Evolutionary conservation across 1,140 invertebrate genomes (phyloP).

Genomic region (Drosophila repletoides): DNA sequence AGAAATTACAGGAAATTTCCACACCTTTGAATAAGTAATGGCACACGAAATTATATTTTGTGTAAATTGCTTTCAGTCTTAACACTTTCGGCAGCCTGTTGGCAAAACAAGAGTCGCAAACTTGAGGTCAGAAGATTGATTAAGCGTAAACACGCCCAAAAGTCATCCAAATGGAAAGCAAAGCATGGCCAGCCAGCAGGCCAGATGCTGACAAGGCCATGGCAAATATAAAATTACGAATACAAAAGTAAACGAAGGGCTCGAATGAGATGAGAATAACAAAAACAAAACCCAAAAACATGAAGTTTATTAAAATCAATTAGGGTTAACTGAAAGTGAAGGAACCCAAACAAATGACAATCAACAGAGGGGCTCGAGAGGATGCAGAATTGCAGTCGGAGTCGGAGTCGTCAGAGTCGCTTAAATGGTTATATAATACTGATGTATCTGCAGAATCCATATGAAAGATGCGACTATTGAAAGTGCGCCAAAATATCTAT

Average conservation of each 20-base stretch:
- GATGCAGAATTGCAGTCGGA: not conserved
- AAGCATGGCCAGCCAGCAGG: not conserved
- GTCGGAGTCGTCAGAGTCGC: not conserved
- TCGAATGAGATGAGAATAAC: slow-evolving; percentile 4
- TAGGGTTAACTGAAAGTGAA: slow-evolving; percentile 60
- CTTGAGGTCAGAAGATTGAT: slow-evolving; percentile 61
- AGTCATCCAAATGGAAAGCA: slow-evolving; percentile 22
- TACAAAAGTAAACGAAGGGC: slow-evolving; percentile 32
- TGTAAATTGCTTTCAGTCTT: slow-evolving; percentile 59
- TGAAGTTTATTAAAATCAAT: slow-evolving; percentile 67
- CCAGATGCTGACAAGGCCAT: slow-evolving; percentile 32
- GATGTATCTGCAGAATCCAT: slow-evolving; percentile 33
- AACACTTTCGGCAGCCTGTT: slow-evolving; percentile 42
- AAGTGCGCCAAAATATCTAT: slow-evolving; percentile 19
- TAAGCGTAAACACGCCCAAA: slow-evolving; percentile 26
- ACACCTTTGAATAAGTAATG: slow-evolving; percentile 35
- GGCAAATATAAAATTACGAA: slow-evolving; percentile 39
- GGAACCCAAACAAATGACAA: slow-evolving; percentile 57
- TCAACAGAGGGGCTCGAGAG: no score
- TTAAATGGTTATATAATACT: slow-evolving; percentile 41
- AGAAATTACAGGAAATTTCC: no score
- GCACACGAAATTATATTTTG: slow-evolving; percentile 60
- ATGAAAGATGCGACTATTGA: slow-evolving; percentile 60
- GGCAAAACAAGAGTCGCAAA: slow-evolving; percentile 31
- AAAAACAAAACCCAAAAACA: not conserved